Conservation (phyloP, 2,888 invertebrate species). For the Polia nebulosa region DNA sequence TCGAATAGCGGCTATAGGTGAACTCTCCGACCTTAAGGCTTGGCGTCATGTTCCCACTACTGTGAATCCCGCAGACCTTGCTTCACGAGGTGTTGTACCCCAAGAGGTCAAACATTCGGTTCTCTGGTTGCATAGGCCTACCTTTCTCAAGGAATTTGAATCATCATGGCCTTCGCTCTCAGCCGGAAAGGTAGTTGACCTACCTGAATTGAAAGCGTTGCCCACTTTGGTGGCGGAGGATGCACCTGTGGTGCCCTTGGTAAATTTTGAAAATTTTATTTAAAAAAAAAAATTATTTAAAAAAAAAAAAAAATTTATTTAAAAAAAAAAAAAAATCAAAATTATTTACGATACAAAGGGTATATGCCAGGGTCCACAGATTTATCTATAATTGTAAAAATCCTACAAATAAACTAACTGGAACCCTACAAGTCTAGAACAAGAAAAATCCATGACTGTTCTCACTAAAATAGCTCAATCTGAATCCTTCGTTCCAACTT, state of each 20-base stretch:
- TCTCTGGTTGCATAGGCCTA: no score
- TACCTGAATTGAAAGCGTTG: conserved; percentile 1
- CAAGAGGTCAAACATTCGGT: no score
- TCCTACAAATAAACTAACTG: neutral
- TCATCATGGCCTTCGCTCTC: neutral
- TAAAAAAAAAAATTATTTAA: no score
- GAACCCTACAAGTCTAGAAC: neutral
- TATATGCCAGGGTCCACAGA: no score
- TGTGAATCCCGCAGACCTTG: no score
- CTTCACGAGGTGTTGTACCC: no score
- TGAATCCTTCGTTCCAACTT: neutral
- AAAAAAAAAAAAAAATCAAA: no score
- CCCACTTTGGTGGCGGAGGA: conserved; percentile 1
- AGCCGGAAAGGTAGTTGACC: neutral
- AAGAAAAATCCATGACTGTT: neutral
- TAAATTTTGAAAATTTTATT: neutral
- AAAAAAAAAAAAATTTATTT: no score
- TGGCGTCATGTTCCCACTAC: no score
- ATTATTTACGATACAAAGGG: neutral
- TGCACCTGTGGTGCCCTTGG: neutral
- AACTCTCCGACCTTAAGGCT: no score
- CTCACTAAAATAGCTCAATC: conserved; percentile 1
- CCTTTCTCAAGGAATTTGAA: no score
- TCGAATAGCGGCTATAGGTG: no score
- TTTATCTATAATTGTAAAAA: neutral